Evolutionary conservation across 2,797 vertebrate species (phyloP).

Genomic region (Hemitrygon akajei): DNA sequence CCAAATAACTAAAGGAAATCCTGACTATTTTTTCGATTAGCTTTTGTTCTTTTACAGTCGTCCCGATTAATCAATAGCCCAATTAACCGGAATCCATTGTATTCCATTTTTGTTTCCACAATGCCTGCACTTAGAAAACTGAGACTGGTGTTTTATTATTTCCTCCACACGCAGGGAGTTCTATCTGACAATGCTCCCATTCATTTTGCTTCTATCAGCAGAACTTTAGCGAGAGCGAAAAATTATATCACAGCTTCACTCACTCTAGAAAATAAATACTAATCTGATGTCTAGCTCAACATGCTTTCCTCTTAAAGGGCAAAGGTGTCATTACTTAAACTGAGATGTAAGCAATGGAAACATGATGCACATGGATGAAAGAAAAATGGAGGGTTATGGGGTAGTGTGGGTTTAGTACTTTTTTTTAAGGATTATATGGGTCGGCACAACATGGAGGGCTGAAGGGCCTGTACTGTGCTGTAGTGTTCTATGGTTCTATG

Average conservation of each 20-base stretch:
- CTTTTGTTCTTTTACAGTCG: no score
- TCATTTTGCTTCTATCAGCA: not conserved
- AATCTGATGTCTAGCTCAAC: not conserved
- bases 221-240: not conserved
- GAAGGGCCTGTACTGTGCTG: no score
- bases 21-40: no score
- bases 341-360: not conserved
- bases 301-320: not conserved
- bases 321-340: not conserved
- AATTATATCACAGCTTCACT: not conserved
- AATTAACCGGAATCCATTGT: no score
- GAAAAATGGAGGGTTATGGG: no score
- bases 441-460: no score
- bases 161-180: not conserved
- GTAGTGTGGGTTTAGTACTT: no score
- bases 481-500: no score
- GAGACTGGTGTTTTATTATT: not conserved
- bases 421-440: no score
- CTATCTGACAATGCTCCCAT: not conserved
- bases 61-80: no score
- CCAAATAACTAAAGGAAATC: no score
- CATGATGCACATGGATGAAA: no score
- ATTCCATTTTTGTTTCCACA: conserved; percentile 12
- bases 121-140: conserved; percentile 15
- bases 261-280: not conserved